phyloP scores from a whole-genome alignment of 92 coral and sea anemone genomes.

The Phenganax marumi region DNA sequence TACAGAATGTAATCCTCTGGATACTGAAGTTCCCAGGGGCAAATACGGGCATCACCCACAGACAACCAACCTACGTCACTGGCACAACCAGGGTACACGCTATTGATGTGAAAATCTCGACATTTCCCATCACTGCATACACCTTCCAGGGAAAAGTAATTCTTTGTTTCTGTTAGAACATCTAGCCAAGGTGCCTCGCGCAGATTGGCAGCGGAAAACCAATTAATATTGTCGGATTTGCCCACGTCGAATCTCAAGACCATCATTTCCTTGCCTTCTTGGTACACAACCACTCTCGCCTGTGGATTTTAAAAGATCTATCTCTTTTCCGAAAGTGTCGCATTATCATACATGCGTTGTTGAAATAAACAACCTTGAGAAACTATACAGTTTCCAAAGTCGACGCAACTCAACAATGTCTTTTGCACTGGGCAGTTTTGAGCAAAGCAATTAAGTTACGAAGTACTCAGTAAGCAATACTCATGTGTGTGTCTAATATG shows the following conservation, averaged over 20 bases:
- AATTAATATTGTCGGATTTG: not conserved
- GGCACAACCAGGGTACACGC: slow-evolving; percentile 30
- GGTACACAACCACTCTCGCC: slow-evolving; percentile 46
- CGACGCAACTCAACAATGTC: too few relatives aligned
- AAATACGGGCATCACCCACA: not conserved
- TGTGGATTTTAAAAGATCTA: not conserved
- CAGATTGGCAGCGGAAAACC: slow-evolving; percentile 25
- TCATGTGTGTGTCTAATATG: too few relatives aligned
- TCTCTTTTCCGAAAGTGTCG: too few relatives aligned
- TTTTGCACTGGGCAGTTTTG: too few relatives aligned
- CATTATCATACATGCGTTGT: too few relatives aligned
- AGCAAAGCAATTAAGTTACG: too few relatives aligned
- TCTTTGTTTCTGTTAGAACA: slow-evolving; percentile 2
- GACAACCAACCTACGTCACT: slow-evolving; percentile 34
- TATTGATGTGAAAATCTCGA: slow-evolving; percentile 38
- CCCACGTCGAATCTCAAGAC: slow-evolving; percentile 25
- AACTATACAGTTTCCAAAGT: too few relatives aligned
- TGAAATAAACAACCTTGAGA: too few relatives aligned
- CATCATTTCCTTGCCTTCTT: not conserved
- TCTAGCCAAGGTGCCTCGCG: slow-evolving; percentile 38
- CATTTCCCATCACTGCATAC: slow-evolving; percentile 4
- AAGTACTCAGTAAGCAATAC: too few relatives aligned
- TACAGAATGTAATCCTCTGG: slow-evolving; percentile 23
- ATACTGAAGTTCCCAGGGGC: slow-evolving; percentile 33
- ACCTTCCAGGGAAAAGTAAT: slow-evolving; percentile 35